Evolutionary conservation across 2,113 vertebrate genomes (phyloP).

Genomic region (Crotalus tigris): DNA sequence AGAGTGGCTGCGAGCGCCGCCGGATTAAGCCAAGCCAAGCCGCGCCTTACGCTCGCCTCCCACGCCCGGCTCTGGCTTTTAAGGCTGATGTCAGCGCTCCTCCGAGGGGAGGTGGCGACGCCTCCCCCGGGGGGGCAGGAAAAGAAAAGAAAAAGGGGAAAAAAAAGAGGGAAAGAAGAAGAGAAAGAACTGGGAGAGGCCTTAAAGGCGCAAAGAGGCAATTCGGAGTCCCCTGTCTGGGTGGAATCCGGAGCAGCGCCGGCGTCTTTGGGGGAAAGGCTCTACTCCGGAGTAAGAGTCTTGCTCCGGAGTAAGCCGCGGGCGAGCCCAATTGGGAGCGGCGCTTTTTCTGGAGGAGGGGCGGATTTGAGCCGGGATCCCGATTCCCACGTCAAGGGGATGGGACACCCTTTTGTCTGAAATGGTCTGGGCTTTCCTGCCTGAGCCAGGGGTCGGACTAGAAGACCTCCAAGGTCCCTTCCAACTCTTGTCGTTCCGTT

Average conservation of each 20-base stretch:
- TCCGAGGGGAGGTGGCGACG: neutral
- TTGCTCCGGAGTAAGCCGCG: neutral
- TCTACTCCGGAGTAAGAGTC: neutral
- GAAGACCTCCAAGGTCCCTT: neutral
- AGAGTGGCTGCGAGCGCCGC: neutral
- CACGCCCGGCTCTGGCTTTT: neutral
- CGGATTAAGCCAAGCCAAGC: neutral
- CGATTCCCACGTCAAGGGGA: neutral
- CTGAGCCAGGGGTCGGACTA: neutral
- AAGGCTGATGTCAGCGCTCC: neutral
- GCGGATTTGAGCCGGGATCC: neutral
- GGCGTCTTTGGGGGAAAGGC: neutral
- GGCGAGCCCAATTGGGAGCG: neutral
- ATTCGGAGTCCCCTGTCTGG: too few species aligned
- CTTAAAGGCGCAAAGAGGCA: neutral
- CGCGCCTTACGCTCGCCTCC: neutral
- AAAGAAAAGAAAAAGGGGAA: neutral
- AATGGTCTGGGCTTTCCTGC: too few species aligned
- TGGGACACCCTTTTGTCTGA: neutral
- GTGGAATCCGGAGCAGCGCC: neutral
- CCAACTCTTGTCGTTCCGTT: too few species aligned
- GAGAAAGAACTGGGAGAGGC: neutral
- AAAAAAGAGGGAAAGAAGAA: neutral
- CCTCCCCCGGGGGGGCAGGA: neutral
- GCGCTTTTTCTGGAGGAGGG: neutral